Conservation (phyloP, 1,140 invertebrate species). For the Drosophila triauraria region DNA sequence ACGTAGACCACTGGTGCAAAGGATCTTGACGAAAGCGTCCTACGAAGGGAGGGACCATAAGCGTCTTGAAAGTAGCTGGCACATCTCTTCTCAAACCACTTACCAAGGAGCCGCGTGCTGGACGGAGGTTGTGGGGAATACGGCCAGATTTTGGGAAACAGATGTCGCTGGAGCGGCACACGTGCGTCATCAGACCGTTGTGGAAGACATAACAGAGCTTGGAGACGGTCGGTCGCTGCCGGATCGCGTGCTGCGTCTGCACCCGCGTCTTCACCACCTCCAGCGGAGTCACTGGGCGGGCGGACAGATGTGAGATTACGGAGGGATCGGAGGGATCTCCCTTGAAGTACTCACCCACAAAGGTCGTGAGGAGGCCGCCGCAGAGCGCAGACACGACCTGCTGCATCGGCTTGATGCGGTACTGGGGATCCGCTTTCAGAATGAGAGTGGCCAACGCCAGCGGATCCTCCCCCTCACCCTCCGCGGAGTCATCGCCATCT, state of each 20-base stretch:
- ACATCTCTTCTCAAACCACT: constrained; percentile 56
- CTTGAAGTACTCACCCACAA: constrained; percentile 90
- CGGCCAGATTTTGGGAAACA: constrained; percentile 87
- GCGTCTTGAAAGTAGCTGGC: constrained; percentile 55
- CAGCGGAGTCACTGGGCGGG: constrained; percentile 94
- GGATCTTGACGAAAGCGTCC: constrained; percentile 98
- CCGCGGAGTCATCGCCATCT: not conserved
- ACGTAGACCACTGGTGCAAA: constrained; percentile 92
- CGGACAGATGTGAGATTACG: constrained; percentile 71
- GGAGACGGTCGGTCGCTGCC: constrained; percentile 95
- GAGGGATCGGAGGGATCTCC: too few relatives aligned
- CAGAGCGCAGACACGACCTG: constrained; percentile 96
- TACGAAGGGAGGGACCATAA: constrained; percentile 77
- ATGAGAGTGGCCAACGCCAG: constrained; percentile 33
- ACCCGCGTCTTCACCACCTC: constrained; percentile 99
- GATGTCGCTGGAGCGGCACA: constrained; percentile 89
- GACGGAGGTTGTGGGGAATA: constrained; percentile 87
- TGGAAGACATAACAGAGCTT: constrained; percentile 98
- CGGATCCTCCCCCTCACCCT: constrained; percentile 12
- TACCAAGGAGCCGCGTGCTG: constrained; percentile 96
- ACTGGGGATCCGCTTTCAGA: constrained; percentile 88
- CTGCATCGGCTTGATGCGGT: constrained; percentile 92
- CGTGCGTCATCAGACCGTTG: constrained; percentile 99
- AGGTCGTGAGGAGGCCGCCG: constrained; percentile 94
- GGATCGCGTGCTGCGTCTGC: constrained; percentile 92